Percentiles rank a stretch among this genome's conserved stretches.
Evolutionary conservation across 2,797 vertebrate genomes (phyloP).

Genomic region (Takifugu rubripes): DNA sequence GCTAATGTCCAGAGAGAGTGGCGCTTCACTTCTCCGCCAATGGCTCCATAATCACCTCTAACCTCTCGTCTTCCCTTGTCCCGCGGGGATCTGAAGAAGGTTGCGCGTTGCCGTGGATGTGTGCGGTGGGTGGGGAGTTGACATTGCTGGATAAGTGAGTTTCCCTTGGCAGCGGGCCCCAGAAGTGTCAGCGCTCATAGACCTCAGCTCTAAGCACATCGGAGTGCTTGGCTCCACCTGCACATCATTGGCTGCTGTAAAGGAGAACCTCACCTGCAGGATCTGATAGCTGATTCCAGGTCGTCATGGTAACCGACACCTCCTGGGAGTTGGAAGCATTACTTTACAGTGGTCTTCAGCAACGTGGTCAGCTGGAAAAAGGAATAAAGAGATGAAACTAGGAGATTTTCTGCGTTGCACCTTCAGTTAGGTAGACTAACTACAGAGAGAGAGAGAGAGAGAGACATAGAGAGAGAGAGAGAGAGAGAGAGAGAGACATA

Average conservation of each 20-base stretch:
- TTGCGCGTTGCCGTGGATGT: slow-evolving; percentile 17
- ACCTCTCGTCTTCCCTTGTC: slow-evolving; percentile 3
- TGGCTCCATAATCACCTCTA: slow-evolving; percentile 30
- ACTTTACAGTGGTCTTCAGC: too few relatives aligned
- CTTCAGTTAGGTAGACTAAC: too few relatives aligned
- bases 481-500: too few relatives aligned
- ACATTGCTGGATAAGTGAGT: slow-evolving; percentile 58
- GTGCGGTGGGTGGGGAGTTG: slow-evolving; percentile 11
- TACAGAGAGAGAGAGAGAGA: too few relatives aligned
- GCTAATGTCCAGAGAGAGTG: slow-evolving; percentile 8
- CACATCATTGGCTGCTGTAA: slow-evolving; percentile 53
- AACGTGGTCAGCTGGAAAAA: too few relatives aligned
- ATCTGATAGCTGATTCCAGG: too few relatives aligned
- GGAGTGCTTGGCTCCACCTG: slow-evolving; percentile 48
- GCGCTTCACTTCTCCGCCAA: slow-evolving; percentile 22
- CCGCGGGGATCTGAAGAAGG: slow-evolving; percentile 28
- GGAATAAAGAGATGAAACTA: too few relatives aligned
- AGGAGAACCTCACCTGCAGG: slow-evolving; percentile 47
- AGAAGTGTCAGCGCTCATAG: slow-evolving; percentile 67
- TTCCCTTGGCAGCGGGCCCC: slow-evolving; percentile 67
- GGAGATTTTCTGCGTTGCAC: too few relatives aligned
- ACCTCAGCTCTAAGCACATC: slow-evolving; percentile 56
- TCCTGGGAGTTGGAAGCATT: too few relatives aligned
- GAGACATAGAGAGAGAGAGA: too few relatives aligned
- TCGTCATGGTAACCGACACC: too few relatives aligned